Base-by-base conservation (phyloP, 2,113 vertebrate genomes). In the Pteropus alecto region DNA sequence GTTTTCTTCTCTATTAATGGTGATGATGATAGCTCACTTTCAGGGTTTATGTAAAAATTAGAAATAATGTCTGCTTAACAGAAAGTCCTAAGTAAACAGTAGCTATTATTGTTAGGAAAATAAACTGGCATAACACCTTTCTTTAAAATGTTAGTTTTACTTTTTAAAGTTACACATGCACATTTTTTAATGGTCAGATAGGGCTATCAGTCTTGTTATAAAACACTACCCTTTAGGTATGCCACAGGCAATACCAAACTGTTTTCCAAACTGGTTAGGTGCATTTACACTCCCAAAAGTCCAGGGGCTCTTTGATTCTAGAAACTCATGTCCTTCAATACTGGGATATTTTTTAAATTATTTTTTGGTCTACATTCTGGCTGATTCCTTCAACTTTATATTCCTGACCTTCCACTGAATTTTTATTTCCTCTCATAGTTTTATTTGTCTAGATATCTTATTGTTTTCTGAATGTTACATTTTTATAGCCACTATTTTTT, bases 1-100 rank as follows among this genome's bases (percentile, higher is more conserved):
- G 71, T 77, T 92, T 96, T 88, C 58, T 87, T 83, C 71, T 90
- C 81, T 88, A 8, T 78, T 70, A 46, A 91, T 67, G 70, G 22
- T 33, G 7, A 76, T 56, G n/a, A 58, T 48, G 35, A 63, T 7
- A 68, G 48, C 30, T 87, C 60, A 77, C 28, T 74, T 65, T 2
- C 33, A 74, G 48, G 10, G n/a, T 71, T 70, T 58, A 63, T n/a
- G 3, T 85, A 65, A 86, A 67, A 74, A 83, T 51, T 26, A 87
- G 30, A 83, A 96, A 68, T 63, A 74, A 54, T 67, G 24, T 85
- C 77, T 70, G 43, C 19, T 48, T 87, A 74, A 56, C 16, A 88
- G 19, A 56, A 85, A 1, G 7, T 56, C 65, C 26, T 88, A 71
- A 85, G 22, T 51, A 92, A 81, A 95, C 5, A 81, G 26, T 43